Evolutionary conservation across 2,888 invertebrate species (phyloP), one percentile per base, ranked within the genome.

Genomic region (Achlya flavicornis): DNA sequence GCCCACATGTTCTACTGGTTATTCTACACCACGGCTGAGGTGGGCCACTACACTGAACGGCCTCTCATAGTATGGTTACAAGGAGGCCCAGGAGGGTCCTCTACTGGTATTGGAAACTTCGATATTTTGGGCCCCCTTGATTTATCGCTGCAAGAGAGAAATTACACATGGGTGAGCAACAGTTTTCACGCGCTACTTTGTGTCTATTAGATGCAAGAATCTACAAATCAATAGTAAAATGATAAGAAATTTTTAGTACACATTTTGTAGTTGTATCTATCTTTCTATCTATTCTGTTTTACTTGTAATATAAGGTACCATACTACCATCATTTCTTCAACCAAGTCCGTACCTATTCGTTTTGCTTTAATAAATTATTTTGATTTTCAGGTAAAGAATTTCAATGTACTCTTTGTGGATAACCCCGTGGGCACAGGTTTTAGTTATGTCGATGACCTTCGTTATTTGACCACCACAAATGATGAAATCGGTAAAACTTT

Each of bases 1-100:
- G 97, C 97, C 0, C 95, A 97, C 75, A 97, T 97, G 96, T 98
- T 98, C 86, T 98, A 97, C 94, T 98, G 98, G 97, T 87, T 98
- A 46, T 97, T 97, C 81, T 96, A 96, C 80, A 96, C 96, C 14
- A 96, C 96, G 0, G 95, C 96, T 0, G 89, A 94, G 61, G 95
- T 95, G 0, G 71, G 79, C 5, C 92, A 92, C 58, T 95, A 95
- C 78, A 95, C 95, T 0, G 95, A 96, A 1, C 94, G 95, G 57
- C 98, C 98, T 0, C 88, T 98, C 35, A 91, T 97, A n/a, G 96
- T 98, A 64, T 98, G 98, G 98, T 92, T 98, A 12, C 96, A 98
- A 94, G 98, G 98, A 5, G 98, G 98, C 0, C 98, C 98, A 0
- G 98, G 95, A 0, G 96, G 95, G 0, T 97, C 97, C 0, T 96